phyloP scores from a whole-genome alignment of 1,140 invertebrate genomes.

The Eciton burchellii region DNA sequence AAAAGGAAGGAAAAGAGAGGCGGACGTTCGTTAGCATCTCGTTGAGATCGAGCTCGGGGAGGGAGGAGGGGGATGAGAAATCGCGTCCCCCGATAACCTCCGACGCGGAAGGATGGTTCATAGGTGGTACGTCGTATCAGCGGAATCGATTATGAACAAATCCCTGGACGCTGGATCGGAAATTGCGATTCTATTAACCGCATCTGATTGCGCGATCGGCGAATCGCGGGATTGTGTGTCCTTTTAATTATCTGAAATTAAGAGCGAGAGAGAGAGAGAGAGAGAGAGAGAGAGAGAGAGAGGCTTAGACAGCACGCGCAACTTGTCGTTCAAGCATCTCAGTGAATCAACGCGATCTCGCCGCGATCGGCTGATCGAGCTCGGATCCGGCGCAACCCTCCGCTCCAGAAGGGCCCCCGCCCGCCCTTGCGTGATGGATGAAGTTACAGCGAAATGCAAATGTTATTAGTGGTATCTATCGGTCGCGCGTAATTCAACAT shows the following conservation, averaged over 20 bases:
- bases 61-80: slow-evolving; percentile 62
- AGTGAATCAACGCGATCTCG: neutral
- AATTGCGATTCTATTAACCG: slow-evolving; percentile 56
- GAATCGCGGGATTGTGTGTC: slow-evolving; percentile 11
- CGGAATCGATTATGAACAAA: slow-evolving; percentile 59
- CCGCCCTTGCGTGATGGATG: slow-evolving; percentile 62
- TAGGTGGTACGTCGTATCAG: slow-evolving; percentile 60
- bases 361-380: slow-evolving; percentile 19
- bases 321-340: neutral
- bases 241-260: slow-evolving; percentile 48
- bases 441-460: slow-evolving; percentile 67
- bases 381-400: neutral
- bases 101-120: slow-evolving; percentile 60
- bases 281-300: too few species aligned
- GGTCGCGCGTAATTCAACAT: slow-evolving; percentile 71
- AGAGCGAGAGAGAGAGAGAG: neutral
- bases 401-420: slow-evolving; percentile 47
- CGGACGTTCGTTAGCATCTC: slow-evolving; percentile 63
- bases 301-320: too few species aligned
- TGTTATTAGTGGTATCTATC: slow-evolving; percentile 71
- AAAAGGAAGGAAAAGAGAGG: slow-evolving; percentile 20
- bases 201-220: slow-evolving; percentile 40
- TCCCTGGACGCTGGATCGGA: slow-evolving; percentile 39
- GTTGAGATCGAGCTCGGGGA: slow-evolving; percentile 44
- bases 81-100: slow-evolving; percentile 57